Conservation (phyloP, 2,113 vertebrate genomes). For the Grallaria varia region DNA sequence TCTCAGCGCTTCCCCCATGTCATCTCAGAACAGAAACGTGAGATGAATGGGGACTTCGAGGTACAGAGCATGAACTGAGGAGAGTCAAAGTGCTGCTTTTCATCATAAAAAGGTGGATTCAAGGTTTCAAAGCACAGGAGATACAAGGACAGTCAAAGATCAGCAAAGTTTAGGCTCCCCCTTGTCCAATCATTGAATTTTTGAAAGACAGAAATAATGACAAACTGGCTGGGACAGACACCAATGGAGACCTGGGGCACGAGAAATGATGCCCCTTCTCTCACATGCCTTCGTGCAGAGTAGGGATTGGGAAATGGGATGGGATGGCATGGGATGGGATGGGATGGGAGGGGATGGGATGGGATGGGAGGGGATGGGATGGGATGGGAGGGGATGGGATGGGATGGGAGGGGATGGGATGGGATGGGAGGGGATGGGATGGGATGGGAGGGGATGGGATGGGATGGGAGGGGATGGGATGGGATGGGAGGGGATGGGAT, state of each 20-base stretch:
- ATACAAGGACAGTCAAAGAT: fast-evolving
- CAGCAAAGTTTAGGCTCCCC: background rate
- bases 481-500: no score
- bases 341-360: no score
- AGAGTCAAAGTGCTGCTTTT: background rate
- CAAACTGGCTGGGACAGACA: background rate
- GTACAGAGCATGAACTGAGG: fast-evolving
- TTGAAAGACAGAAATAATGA: background rate
- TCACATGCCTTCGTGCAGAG: background rate
- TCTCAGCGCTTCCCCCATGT: background rate
- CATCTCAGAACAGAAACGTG: background rate
- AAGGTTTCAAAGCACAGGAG: background rate
- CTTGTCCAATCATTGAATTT: background rate
- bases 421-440: no score
- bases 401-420: no score
- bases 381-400: no score
- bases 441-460: no score
- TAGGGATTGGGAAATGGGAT: background rate
- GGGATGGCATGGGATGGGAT: no score
- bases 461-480: no score
- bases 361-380: no score
- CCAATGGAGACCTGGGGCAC: fast-evolving
- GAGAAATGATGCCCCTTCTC: fast-evolving
- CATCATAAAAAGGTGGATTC: background rate
- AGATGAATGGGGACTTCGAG: background rate